Conservation (phyloP, 2,888 invertebrate species). For the Lasius platythorax region DNA sequence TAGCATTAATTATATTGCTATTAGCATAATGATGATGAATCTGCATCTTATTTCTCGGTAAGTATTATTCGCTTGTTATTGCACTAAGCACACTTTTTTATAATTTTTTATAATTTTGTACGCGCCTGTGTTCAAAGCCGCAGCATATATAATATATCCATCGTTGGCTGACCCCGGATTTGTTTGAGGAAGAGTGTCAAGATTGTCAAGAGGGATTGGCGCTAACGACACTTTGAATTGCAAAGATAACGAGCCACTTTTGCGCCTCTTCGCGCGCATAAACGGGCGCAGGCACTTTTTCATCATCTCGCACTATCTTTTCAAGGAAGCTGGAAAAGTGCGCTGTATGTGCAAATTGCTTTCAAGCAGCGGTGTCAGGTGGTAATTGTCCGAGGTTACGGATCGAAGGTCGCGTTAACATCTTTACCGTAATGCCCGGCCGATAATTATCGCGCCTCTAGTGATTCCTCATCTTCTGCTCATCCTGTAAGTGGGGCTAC, state of each 20-base stretch:
- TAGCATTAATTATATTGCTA: neutral
- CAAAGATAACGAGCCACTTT: constrained; percentile 74
- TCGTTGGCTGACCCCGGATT: constrained; percentile 61
- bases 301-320: constrained; percentile 30
- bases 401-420: constrained; percentile 72
- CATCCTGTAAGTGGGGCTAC: constrained; percentile 62
- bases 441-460: constrained; percentile 70
- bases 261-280: constrained; percentile 61
- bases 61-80: constrained; percentile 12
- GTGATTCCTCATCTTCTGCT: constrained; percentile 58
- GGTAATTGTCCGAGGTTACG: constrained; percentile 69
- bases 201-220: constrained; percentile 63
- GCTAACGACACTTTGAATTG: constrained; percentile 69
- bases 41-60: neutral
- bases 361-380: constrained; percentile 67
- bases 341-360: constrained; percentile 70
- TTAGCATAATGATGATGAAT: constrained; percentile 14
- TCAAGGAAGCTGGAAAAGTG: constrained; percentile 57
- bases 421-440: constrained; percentile 61
- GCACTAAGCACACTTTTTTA: neutral
- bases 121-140: constrained; percentile 17
- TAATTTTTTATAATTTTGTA: constrained; percentile 1
- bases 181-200: constrained; percentile 66
- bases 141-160: neutral
- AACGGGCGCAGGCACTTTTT: constrained; percentile 59